Percentiles rank a stretch among this genome's conserved stretches.
phyloP scores from a whole-genome alignment of 2,888 invertebrate genomes.

The Tuta absoluta region DNA sequence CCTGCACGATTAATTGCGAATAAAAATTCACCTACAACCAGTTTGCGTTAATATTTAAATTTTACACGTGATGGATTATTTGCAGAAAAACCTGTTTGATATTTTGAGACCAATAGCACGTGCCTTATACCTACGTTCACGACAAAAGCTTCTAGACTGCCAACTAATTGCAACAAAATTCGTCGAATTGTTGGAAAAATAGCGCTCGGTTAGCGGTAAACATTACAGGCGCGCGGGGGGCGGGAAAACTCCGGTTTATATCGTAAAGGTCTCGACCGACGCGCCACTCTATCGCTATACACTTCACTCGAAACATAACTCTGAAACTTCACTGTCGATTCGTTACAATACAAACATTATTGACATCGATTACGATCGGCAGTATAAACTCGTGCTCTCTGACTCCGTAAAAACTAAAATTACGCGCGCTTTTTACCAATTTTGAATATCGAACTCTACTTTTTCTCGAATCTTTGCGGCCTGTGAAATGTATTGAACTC shows the following conservation, averaged over 20 bases:
- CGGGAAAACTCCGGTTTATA: slow-evolving; percentile 61
- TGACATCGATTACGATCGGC: slow-evolving; percentile 13
- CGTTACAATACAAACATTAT: not conserved
- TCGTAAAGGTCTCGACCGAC: slow-evolving; percentile 50
- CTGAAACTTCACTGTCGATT: not conserved
- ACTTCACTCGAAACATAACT: slow-evolving; percentile 45
- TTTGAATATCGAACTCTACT: not conserved
- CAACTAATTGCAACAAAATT: slow-evolving; percentile 30
- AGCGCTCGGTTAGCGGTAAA: slow-evolving; percentile 22
- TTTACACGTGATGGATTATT: not conserved
- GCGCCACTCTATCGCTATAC: slow-evolving; percentile 57
- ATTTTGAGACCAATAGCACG: not conserved
- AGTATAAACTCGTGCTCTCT: slow-evolving; percentile 8
- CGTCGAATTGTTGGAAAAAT: slow-evolving; percentile 34
- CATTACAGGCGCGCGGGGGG: slow-evolving; percentile 40
- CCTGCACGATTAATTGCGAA: no score
- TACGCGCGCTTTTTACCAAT: not conserved
- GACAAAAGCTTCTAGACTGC: not conserved
- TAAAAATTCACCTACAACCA: no score
- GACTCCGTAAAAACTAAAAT: slow-evolving; percentile 3
- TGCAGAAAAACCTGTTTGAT: not conserved
- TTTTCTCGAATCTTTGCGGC: not conserved
- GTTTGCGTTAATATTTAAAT: no score
- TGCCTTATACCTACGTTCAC: not conserved
- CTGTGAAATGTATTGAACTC: not conserved